phyloP scores from a whole-genome alignment of 1,140 invertebrate genomes.

The Myzus persicae region DNA sequence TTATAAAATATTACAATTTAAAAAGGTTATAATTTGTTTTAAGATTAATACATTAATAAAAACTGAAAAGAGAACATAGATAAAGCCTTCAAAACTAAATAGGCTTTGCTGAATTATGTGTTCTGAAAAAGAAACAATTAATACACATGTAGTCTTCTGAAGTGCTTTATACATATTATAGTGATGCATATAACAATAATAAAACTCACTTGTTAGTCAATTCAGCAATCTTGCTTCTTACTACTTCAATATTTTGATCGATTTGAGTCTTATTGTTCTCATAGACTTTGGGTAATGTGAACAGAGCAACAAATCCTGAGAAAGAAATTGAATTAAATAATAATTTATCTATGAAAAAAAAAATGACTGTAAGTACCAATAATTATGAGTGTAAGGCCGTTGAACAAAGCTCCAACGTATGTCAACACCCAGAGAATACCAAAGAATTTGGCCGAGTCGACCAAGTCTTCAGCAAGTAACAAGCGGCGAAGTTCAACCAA shows the following conservation, averaged over 20 bases:
- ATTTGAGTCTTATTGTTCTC: slow-evolving; percentile 97
- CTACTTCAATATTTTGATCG: slow-evolving; percentile 90
- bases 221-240: slow-evolving; percentile 86
- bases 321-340: slow-evolving; percentile 63
- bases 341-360: not conserved
- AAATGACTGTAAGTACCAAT: slow-evolving; percentile 72
- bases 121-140: not conserved
- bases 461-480: slow-evolving; percentile 94
- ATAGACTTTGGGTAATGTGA: slow-evolving; percentile 96
- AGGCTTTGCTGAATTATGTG: not conserved
- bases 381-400: slow-evolving; percentile 95
- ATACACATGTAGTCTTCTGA: not conserved
- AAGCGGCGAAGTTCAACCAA: slow-evolving; percentile 85
- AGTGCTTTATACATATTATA: not conserved
- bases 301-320: slow-evolving; percentile 87
- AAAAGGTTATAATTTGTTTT: not conserved
- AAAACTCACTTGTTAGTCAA: slow-evolving; percentile 84
- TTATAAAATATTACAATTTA: not conserved
- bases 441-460: slow-evolving; percentile 95
- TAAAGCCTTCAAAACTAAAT: no score
- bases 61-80: no score
- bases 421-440: slow-evolving; percentile 93
- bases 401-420: slow-evolving; percentile 97
- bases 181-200: slow-evolving; percentile 35
- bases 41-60: not conserved